These are phyloP conservation scores for Phorcus lineatus DNA, from an alignment of 2,888 invertebrate species.

Conservation along the genomic window DNA sequence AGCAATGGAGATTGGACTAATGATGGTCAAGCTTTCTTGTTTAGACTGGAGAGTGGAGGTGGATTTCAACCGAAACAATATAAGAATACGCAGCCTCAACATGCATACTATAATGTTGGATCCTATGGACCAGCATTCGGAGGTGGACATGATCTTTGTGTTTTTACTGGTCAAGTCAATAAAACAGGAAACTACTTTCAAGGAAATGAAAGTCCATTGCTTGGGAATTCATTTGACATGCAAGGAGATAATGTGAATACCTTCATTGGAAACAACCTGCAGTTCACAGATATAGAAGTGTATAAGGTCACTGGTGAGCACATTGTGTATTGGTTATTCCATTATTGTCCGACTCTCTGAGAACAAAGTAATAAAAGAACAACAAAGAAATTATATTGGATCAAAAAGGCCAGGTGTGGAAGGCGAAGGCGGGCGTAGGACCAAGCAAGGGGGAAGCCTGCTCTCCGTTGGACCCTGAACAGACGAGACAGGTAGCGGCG, in stretches of 20 bases:
- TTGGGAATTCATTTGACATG: background rate
- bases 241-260: background rate
- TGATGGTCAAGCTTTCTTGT: slow-evolving; percentile 46
- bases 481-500: no score
- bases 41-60: slow-evolving; percentile 33
- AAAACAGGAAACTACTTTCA: background rate
- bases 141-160: slow-evolving; percentile 30
- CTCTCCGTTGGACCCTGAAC: no score
- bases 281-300: slow-evolving; percentile 12
- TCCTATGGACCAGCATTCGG: slow-evolving; percentile 25
- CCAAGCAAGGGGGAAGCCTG: no score
- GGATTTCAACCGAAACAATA: slow-evolving; percentile 23
- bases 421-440: no score
- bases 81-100: slow-evolving; percentile 3
- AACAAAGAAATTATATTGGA: no score
- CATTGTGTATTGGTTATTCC: no score
- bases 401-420: no score
- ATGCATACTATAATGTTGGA: background rate
- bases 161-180: slow-evolving; percentile 23
- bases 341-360: no score
- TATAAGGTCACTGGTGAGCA: background rate
- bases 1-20: slow-evolving; percentile 3
- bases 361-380: no score
- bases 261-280: background rate
- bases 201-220: background rate